These are phyloP conservation scores for Ammodytes dubius DNA, from an alignment of 2,113 vertebrate species.

Conservation along the genomic window DNA sequence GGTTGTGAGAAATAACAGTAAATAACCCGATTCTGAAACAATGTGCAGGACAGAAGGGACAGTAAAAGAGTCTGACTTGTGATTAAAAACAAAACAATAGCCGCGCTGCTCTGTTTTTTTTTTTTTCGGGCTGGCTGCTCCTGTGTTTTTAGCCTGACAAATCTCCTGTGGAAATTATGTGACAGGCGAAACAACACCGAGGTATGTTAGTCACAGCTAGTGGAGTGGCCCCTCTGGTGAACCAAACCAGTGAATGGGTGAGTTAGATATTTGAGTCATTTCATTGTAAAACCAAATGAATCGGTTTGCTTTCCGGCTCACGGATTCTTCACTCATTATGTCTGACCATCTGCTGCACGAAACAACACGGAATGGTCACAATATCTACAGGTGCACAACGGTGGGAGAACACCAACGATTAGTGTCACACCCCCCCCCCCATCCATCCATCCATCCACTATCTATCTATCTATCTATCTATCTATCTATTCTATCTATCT, in stretches of 20 bases:
- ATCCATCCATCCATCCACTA: conserved; percentile 26
- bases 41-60: neutral
- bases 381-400: conserved; percentile 37
- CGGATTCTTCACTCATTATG: conserved; percentile 62
- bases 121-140: neutral
- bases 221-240: conserved; percentile 31
- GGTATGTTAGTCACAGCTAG: conserved; percentile 21
- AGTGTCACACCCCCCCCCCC: conserved; percentile 25
- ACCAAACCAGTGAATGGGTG: conserved; percentile 50
- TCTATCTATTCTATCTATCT: conserved; percentile 30
- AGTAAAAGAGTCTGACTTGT: conserved; percentile 4
- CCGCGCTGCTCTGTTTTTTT: neutral
- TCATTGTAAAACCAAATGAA: conserved; percentile 61
- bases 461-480: neutral
- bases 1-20: neutral
- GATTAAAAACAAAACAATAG: conserved; percentile 1
- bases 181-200: conserved; percentile 27
- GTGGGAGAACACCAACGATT: conserved; percentile 39
- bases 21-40: neutral
- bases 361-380: conserved; percentile 56
- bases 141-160: conserved; percentile 1
- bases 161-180: conserved; percentile 13
- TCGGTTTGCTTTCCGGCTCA: conserved; percentile 70
- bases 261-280: conserved; percentile 57
- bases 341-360: conserved; percentile 65